Evolutionary conservation across 37 sponge, comb jelly and placozoan genomes (phyloP).

Genomic region (Geodia barretti): DNA sequence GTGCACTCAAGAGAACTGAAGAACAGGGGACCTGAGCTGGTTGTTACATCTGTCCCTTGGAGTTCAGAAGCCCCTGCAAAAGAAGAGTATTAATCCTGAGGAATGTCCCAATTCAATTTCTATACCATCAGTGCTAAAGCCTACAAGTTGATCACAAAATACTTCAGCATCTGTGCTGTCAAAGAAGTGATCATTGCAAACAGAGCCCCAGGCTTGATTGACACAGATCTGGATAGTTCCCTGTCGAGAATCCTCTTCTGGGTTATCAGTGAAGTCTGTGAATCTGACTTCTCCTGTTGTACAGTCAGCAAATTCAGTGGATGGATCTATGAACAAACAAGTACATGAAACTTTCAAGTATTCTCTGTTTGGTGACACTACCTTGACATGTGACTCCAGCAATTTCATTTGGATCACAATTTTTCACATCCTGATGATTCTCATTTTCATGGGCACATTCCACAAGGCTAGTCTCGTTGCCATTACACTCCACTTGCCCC

Average conservation of each 20-base stretch:
- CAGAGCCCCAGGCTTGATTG: conserved; percentile 63
- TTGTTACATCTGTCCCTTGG: no score
- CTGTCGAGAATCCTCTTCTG: neutral
- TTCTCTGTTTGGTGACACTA: neutral
- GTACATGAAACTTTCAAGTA: neutral
- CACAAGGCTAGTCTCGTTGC: conserved; percentile 5
- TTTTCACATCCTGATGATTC: neutral
- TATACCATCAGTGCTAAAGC: no score
- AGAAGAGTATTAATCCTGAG: no score
- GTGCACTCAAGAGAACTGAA: neutral
- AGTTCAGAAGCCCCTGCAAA: no score
- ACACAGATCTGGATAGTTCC: conserved; percentile 52
- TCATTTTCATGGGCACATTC: conserved; percentile 3
- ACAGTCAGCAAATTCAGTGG: conserved; percentile 20
- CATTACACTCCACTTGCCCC: conserved; percentile 1
- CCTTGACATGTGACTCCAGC: conserved; percentile 40
- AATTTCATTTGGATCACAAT: conserved; percentile 22
- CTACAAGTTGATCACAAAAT: conserved; percentile 28
- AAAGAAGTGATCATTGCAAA: conserved; percentile 24
- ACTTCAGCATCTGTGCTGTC: conserved; percentile 27
- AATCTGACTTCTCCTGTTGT: conserved; percentile 41
- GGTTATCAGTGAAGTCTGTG: neutral
- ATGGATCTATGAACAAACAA: conserved; percentile 1
- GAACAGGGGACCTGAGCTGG: no score
- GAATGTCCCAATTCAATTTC: no score